Base-by-base conservation (phyloP, 2,113 vertebrate species). In the Stictonetta naevosa region DNA sequence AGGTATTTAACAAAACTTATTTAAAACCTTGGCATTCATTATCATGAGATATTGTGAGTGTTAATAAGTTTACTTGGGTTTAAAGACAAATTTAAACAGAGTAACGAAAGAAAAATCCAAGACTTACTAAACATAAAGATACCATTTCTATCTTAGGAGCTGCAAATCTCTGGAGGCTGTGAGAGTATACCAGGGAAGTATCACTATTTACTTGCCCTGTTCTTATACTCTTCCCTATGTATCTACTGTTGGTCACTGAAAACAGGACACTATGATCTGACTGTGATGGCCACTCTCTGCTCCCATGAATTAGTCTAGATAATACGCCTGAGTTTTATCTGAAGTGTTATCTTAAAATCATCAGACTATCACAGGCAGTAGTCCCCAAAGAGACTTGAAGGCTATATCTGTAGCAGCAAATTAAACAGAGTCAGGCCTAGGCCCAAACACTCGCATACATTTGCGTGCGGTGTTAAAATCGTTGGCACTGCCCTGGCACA, bases 71-170 rank as follows among this genome's bases (percentile, higher is more conserved):
- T 73, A 71, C 0, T 0, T 78, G 56, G 64, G 33, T 62, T 90
- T 92, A 81, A 42, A 86, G 73, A 88, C 64, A 34, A 78, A 67
- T 78, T 74, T 93, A 92, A 91, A 60, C 59, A 93, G 58, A 88
- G 40, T 90, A 93, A 92, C 71, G 56, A 78, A 88, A 81, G 80
- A 92, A 67, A 88, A 88, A 59, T 72, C 46, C 52, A 94, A 92
- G 88, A 56, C 80, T 68, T 79, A 84, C 38, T 97, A 95, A 97
- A 97, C 95, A 96, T 89, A 84, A 93, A 93, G 95, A 75, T 96
- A 94, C 96, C 86, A 17, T 97, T 97, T 97, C 94, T 96, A 71
- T 97, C 94, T 95, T 96, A 97, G 96, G 95, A 96, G 92, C 96
- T 95, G 96, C 91, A 92, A 92, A 81, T 96, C 94, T 94, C 94